These are phyloP conservation scores for Nemopilema nomurai DNA, from an alignment of 30 jellyfish, hydroid and myxozoan genomes.

Conservation along the genomic window DNA sequence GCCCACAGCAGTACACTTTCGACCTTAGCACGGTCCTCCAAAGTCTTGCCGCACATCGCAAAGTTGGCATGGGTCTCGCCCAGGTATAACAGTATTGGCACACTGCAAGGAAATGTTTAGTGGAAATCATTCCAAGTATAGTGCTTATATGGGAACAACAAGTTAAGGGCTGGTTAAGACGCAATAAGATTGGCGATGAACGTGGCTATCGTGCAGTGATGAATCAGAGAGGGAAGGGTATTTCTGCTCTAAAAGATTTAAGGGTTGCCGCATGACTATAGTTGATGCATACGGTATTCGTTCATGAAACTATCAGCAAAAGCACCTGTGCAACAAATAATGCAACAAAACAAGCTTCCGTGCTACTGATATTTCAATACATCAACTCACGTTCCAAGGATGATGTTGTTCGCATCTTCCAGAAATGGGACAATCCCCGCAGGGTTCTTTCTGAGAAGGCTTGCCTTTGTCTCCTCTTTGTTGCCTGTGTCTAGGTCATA, in stretches of 20 bases:
- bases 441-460: slow-evolving; percentile 43
- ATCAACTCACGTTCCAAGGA: slow-evolving; percentile 47
- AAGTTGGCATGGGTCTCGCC: slow-evolving; percentile 52
- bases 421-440: slow-evolving; percentile 51
- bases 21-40: slow-evolving; percentile 46
- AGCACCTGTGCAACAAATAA: not conserved
- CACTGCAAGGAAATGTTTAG: slow-evolving; percentile 5
- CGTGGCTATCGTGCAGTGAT: no score
- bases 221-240: no score
- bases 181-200: no score
- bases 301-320: no score
- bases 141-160: no score
- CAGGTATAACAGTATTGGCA: slow-evolving; percentile 47
- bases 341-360: not conserved
- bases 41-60: slow-evolving; percentile 44
- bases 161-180: no score
- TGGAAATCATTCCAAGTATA: no score
- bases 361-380: not conserved
- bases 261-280: no score
- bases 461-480: slow-evolving; percentile 31
- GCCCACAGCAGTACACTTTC: slow-evolving; percentile 67
- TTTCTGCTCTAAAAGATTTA: no score
- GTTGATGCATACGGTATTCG: no score
- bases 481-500: slow-evolving; percentile 49
- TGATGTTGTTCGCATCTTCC: slow-evolving; percentile 33